These are phyloP conservation scores for Orchestes rusci DNA, from an alignment of 2,888 invertebrate species.

Conservation along the genomic window DNA sequence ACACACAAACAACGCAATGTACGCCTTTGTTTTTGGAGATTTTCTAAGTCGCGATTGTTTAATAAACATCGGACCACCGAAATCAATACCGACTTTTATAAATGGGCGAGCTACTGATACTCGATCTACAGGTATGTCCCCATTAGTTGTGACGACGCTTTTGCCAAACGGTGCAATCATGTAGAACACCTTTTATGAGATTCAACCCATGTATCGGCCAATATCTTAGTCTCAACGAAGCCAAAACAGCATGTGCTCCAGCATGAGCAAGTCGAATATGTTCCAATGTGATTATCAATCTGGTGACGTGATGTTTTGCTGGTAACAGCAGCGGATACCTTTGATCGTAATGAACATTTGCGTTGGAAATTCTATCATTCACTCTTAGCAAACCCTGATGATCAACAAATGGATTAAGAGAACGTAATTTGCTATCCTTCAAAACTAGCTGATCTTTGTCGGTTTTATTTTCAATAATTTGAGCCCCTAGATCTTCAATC, in stretches of 20 bases:
- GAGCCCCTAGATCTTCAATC: background rate
- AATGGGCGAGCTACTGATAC: slow-evolving; percentile 10
- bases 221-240: slow-evolving; percentile 22
- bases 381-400: slow-evolving; percentile 19
- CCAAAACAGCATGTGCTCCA: slow-evolving; percentile 21
- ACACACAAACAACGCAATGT: slow-evolving; percentile 21
- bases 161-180: slow-evolving; percentile 12
- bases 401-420: slow-evolving; percentile 15
- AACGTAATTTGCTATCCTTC: slow-evolving; percentile 1
- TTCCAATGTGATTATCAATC: slow-evolving; percentile 15
- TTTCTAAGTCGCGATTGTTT: slow-evolving; percentile 11
- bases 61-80: slow-evolving; percentile 16
- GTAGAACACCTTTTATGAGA: slow-evolving; percentile 5
- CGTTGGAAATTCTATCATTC: slow-evolving; percentile 20
- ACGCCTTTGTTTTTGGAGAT: slow-evolving; percentile 11
- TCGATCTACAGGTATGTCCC: slow-evolving; percentile 15
- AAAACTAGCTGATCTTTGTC: background rate
- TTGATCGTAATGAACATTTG: slow-evolving; percentile 16
- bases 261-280: slow-evolving; percentile 22
- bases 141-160: slow-evolving; percentile 8
- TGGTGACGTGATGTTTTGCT: slow-evolving; percentile 16
- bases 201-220: slow-evolving; percentile 25
- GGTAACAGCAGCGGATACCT: slow-evolving; percentile 24
- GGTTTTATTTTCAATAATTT: background rate
- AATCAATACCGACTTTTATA: slow-evolving; percentile 15